These are phyloP conservation scores for Timema podura DNA, from an alignment of 2,888 invertebrate genomes.

Conservation along the genomic window DNA sequence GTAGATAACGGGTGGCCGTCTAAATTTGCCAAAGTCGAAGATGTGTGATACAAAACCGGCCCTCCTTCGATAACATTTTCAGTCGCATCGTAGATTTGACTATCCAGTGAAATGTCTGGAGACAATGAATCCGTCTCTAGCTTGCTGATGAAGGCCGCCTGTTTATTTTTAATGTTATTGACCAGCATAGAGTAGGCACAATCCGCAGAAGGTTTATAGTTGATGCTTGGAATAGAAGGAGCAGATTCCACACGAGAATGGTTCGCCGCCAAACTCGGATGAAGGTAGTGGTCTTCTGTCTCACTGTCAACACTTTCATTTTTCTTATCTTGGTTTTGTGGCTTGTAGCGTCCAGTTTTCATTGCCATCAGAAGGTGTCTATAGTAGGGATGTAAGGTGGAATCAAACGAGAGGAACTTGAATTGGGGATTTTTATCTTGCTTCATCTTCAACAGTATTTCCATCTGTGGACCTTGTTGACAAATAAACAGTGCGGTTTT, in stretches of 20 bases:
- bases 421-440: conserved; percentile 92
- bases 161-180: conserved; percentile 74
- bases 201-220: conserved; percentile 78
- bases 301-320: conserved; percentile 22
- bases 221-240: conserved; percentile 59
- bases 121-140: conserved; percentile 16
- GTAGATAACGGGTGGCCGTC: background rate
- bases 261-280: conserved; percentile 69
- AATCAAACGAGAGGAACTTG: conserved; percentile 84
- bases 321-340: conserved; percentile 45
- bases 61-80: conserved; percentile 25
- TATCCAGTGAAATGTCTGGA: conserved; percentile 11
- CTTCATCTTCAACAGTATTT: conserved; percentile 96
- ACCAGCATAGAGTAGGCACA: conserved; percentile 86
- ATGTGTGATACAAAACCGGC: conserved; percentile 25
- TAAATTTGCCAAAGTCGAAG: background rate
- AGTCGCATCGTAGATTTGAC: background rate
- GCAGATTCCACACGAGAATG: conserved; percentile 55
- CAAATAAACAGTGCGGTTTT: conserved; percentile 88
- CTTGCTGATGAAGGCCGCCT: conserved; percentile 25
- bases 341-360: conserved; percentile 60
- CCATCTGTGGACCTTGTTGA: conserved; percentile 94
- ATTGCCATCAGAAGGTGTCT: conserved; percentile 68
- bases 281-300: conserved; percentile 58
- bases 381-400: conserved; percentile 83